Conservation (phyloP, 2,888 invertebrate species). For the Metacarcinus magister region DNA sequence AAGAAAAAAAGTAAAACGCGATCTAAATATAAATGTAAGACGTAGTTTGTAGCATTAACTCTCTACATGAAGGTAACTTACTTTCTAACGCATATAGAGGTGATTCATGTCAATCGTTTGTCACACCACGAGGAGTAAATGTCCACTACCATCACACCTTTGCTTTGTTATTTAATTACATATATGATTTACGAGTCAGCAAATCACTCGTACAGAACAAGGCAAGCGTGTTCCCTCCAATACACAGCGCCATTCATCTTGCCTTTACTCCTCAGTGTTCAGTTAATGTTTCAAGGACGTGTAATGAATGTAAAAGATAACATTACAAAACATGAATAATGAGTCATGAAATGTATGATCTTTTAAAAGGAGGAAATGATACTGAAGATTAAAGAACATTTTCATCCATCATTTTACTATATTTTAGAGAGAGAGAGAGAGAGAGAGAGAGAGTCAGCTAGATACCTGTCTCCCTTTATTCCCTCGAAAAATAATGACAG, state of each 20-base stretch:
- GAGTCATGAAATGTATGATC: background rate
- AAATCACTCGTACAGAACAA: background rate
- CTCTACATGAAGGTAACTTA: too few species aligned
- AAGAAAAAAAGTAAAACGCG: too few species aligned
- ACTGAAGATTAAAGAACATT: background rate
- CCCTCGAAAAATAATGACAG: too few species aligned
- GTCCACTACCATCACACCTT: background rate
- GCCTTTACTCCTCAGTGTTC: background rate
- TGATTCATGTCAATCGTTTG: background rate
- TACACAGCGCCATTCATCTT: background rate
- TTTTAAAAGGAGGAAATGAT: background rate
- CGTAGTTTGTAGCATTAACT: too few species aligned
- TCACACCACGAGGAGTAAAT: background rate
- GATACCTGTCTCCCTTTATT: too few species aligned
- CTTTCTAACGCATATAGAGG: too few species aligned
- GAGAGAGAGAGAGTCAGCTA: background rate
- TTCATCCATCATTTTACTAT: background rate
- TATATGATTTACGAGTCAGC: background rate
- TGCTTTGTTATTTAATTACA: background rate
- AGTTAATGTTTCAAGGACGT: background rate
- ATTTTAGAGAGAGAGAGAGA: conserved; percentile 51
- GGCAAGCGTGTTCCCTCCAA: background rate
- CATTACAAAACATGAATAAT: background rate
- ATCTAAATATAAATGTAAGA: too few species aligned
- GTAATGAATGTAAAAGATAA: background rate